A percentile compares a stretch with the other conserved stretches of the same genome.
Evolutionary conservation across 2,113 vertebrate species (phyloP).

Genomic region (Ceyx margarethae): DNA sequence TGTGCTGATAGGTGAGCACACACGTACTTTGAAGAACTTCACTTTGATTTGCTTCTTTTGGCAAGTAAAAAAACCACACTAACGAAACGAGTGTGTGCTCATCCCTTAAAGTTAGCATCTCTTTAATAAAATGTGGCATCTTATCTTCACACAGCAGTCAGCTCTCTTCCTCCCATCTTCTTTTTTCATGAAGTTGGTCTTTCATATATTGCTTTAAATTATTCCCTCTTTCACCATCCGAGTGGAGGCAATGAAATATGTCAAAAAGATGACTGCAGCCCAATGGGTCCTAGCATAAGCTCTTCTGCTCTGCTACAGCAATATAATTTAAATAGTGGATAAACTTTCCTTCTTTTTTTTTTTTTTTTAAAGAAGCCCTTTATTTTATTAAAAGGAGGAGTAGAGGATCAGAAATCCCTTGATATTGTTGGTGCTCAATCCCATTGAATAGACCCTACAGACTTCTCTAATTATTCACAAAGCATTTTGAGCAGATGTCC

Average conservation of each 20-base stretch:
- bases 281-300: not conserved
- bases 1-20: not conserved
- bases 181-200: not conserved
- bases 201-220: not conserved
- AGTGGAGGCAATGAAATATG: not conserved
- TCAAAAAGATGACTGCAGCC: not conserved
- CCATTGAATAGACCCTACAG: constrained; percentile 15
- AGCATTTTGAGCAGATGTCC: constrained; percentile 59
- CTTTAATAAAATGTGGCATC: not conserved
- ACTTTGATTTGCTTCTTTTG: not conserved
- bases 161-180: not conserved
- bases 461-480: constrained; percentile 43
- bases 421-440: not conserved
- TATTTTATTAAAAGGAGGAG: not conserved
- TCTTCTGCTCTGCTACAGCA: not conserved
- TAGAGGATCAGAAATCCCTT: not conserved
- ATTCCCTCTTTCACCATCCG: not conserved
- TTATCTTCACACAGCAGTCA: not conserved
- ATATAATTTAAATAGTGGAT: not conserved
- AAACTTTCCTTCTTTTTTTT: not conserved
- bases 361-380: not conserved
- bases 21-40: not conserved
- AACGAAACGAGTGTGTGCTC: not conserved
- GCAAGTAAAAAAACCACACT: not conserved
- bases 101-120: not conserved